Conservation (phyloP, 2,113 vertebrate genomes). For the Neomonachus schauinslandi region DNA sequence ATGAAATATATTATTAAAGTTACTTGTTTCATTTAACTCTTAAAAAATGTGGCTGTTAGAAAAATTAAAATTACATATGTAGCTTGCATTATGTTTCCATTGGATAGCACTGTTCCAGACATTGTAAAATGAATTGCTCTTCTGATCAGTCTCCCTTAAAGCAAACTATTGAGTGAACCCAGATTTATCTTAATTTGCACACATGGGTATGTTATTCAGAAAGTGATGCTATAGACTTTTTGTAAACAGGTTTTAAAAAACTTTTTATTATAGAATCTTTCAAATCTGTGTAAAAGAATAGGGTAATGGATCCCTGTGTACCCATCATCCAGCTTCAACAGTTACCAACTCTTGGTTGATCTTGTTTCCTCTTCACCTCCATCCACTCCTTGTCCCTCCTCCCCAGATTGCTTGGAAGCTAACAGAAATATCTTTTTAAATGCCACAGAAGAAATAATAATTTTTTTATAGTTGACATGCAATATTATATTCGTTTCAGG, state of each 20-base stretch:
- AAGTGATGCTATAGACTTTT: neutral
- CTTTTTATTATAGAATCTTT: neutral
- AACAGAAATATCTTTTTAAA: slow-evolving; percentile 40
- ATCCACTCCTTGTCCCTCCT: neutral
- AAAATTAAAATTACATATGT: neutral
- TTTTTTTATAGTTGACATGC: neutral
- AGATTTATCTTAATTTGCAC: slow-evolving; percentile 42
- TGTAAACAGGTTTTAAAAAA: neutral
- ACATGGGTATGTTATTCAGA: neutral
- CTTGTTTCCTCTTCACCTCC: neutral
- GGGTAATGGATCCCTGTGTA: neutral
- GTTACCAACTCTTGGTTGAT: neutral
- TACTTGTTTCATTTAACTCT: neutral
- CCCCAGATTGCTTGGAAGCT: neutral
- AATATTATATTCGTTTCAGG: neutral
- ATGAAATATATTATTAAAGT: neutral
- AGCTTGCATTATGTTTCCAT: neutral
- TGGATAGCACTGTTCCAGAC: neutral
- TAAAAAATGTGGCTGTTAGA: neutral
- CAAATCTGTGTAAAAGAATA: neutral
- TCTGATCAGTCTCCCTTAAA: neutral
- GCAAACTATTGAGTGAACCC: neutral
- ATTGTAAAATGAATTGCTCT: neutral
- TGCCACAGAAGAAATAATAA: neutral
- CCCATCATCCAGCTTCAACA: neutral